phyloP scores from a whole-genome alignment of 2,113 vertebrate genomes.

The Loxodonta africana region DNA sequence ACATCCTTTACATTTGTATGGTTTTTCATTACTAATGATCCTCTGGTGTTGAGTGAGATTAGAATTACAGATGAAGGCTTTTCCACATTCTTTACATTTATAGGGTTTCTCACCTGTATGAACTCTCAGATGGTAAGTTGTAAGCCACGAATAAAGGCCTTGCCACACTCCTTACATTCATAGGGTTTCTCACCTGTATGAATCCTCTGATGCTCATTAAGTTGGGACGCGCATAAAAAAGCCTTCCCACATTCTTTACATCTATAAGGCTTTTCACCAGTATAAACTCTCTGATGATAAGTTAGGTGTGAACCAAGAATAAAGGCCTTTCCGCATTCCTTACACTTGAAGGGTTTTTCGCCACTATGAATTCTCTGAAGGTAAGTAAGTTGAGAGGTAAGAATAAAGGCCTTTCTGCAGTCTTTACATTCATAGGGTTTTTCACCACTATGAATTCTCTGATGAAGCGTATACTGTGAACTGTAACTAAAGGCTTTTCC shows the following conservation, averaged over 20 bases:
- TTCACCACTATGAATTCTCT: constrained; percentile 48
- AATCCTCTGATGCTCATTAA: constrained; percentile 64
- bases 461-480: constrained; percentile 32
- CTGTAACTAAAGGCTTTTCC: constrained; percentile 62
- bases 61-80: constrained; percentile 64
- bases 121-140: constrained; percentile 67
- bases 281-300: constrained; percentile 68
- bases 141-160: constrained; percentile 63
- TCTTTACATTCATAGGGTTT: constrained; percentile 44
- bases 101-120: constrained; percentile 73
- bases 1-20: constrained; percentile 22
- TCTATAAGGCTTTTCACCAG: constrained; percentile 70
- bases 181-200: constrained; percentile 75
- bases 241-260: constrained; percentile 71
- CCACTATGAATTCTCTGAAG: constrained; percentile 63
- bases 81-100: constrained; percentile 65
- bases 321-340: constrained; percentile 55
- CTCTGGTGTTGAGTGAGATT: constrained; percentile 64
- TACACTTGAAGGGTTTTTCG: constrained; percentile 55
- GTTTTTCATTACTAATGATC: constrained; percentile 59
- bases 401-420: constrained; percentile 44
- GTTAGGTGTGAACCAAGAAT: constrained; percentile 3
- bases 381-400: constrained; percentile 39
- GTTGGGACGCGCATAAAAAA: constrained; percentile 56
- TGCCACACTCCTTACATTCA: constrained; percentile 71